A percentile compares a stretch with the other conserved stretches of the same genome.
These are phyloP conservation scores for Porites lutea DNA, from an alignment of 64 coral and sea anemone genomes.

Conservation along the genomic window DNA sequence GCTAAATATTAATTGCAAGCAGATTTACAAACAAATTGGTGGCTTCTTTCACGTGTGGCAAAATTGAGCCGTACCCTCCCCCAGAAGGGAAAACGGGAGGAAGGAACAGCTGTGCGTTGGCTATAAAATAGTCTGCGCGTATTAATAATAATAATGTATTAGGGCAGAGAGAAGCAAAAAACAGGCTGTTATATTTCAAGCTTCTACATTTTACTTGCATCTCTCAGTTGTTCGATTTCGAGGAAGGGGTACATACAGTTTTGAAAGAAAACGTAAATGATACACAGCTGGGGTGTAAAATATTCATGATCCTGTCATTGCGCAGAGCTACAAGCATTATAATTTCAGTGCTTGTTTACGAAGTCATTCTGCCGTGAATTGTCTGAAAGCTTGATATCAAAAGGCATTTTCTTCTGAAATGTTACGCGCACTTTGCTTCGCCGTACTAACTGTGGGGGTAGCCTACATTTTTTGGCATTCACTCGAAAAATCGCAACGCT, in stretches of 20 bases:
- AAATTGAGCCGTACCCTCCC: background rate
- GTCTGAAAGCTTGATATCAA: constrained; percentile 12
- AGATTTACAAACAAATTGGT: background rate
- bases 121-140: constrained; percentile 7
- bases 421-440: constrained; percentile 1
- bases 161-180: background rate
- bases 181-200: background rate
- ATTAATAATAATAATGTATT: no score
- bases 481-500: constrained; percentile 7
- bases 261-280: constrained; percentile 15
- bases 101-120: constrained; percentile 1
- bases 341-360: background rate
- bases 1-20: background rate
- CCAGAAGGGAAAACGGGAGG: constrained; percentile 5
- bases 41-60: background rate
- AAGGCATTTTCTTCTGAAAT: background rate
- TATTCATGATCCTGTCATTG: constrained; percentile 3
- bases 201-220: background rate
- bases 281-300: constrained; percentile 5
- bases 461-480: background rate
- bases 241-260: background rate
- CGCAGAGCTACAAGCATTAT: background rate
- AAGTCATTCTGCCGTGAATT: background rate
- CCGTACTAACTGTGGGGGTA: background rate
- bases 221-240: background rate